Evolutionary conservation across 1,140 invertebrate genomes (phyloP).

Genomic region (Pseudobourletiella spinata): DNA sequence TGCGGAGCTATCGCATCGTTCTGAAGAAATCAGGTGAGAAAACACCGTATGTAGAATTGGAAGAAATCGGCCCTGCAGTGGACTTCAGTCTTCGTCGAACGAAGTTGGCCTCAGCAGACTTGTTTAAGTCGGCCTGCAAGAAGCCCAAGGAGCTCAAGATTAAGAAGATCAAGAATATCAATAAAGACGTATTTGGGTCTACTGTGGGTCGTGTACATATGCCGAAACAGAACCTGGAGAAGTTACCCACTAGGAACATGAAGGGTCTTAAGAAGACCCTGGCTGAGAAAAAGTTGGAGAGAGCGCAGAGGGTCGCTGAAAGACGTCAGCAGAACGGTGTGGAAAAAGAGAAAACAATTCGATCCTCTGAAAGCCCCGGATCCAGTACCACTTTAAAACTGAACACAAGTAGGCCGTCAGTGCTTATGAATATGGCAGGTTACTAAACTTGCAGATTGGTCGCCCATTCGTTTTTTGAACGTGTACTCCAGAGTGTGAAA

Average conservation of each 20-base stretch:
- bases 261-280: constrained; percentile 75
- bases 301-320: constrained; percentile 49
- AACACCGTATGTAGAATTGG: constrained; percentile 79
- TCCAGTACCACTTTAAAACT: neutral
- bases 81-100: constrained; percentile 76
- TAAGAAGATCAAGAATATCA: constrained; percentile 85
- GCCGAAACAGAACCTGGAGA: constrained; percentile 74
- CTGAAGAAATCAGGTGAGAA: constrained; percentile 85
- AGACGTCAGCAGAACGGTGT: neutral
- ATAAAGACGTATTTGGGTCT: constrained; percentile 73
- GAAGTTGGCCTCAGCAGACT: constrained; percentile 79
- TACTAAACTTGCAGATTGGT: neutral
- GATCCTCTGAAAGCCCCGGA: neutral
- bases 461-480: neutral
- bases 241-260: constrained; percentile 86
- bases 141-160: constrained; percentile 73
- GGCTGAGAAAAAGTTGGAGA: constrained; percentile 39
- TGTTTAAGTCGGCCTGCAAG: constrained; percentile 78
- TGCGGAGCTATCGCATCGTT: constrained; percentile 80
- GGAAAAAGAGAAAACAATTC: neutral
- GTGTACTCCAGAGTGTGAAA: neutral
- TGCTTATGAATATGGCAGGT: neutral
- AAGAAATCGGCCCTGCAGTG: constrained; percentile 89
- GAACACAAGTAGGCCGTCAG: neutral
- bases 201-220: constrained; percentile 87